These are phyloP conservation scores for Cheilosia vernalis DNA, from an alignment of 2,888 invertebrate genomes.

Conservation along the genomic window DNA sequence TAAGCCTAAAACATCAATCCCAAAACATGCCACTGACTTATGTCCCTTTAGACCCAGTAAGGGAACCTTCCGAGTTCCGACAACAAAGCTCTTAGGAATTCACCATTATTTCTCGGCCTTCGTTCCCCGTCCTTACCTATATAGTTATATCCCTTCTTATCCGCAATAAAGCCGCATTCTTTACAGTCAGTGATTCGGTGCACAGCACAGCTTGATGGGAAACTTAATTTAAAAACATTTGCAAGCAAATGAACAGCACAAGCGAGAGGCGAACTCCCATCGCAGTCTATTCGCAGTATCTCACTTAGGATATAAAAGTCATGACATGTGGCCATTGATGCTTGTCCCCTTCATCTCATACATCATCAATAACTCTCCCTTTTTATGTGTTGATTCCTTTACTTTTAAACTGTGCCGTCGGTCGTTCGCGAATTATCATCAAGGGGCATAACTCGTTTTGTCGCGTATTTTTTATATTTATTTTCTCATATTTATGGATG, in stretches of 20 bases:
- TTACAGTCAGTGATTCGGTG: constrained; percentile 36
- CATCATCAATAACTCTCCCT: constrained; percentile 61
- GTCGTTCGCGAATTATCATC: constrained; percentile 51
- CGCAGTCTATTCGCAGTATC: constrained; percentile 46
- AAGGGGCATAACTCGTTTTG: constrained; percentile 23
- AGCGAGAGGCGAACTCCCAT: background rate
- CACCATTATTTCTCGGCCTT: background rate
- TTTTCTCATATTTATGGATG: constrained; percentile 52
- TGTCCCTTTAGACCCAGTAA: too few relatives aligned
- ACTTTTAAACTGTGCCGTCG: constrained; percentile 45
- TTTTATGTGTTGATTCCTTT: constrained; percentile 51
- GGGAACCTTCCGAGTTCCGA: background rate
- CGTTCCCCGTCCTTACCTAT: background rate
- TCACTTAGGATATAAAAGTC: constrained; percentile 48
- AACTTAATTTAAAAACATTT: constrained; percentile 41
- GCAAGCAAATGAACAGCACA: constrained; percentile 5
- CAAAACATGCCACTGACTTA: too few relatives aligned
- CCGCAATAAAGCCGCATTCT: constrained; percentile 38
- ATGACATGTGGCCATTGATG: constrained; percentile 50
- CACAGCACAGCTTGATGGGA: constrained; percentile 43
- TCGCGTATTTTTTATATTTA: background rate
- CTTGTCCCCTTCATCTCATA: constrained; percentile 51
- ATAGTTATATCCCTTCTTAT: constrained; percentile 1
- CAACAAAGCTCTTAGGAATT: background rate
- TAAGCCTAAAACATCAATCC: too few relatives aligned